Base-by-base conservation (phyloP, 2,797 vertebrate genomes). In the Loris lydekkerianus region DNA sequence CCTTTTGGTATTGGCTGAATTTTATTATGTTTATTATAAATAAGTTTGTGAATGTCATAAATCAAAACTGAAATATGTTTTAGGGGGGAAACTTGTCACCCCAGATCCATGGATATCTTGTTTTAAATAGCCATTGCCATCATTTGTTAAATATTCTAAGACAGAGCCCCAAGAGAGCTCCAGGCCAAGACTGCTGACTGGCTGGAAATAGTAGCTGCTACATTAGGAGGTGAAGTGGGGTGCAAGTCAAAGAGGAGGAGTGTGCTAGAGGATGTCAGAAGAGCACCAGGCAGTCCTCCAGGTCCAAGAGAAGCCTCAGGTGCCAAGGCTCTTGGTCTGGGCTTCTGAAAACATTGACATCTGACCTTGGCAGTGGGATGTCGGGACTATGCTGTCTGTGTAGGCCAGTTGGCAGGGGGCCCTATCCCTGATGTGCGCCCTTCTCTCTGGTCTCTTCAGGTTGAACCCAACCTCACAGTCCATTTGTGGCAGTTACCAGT, bases 401-500 rank as follows among this genome's bases (percentile, higher is more conserved):
- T 4, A 9, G 7, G 18, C 2, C 34, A 7, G 3, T 2, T 0
- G 25, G 15, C 0, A 2, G 56, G 34, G 56, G 60, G 29, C 15
- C 10, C 34, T 49, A 40, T 0, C 29, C 27, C 75, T 78, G 49
- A 56, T 34, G 49, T 9, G 23, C 13, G 1, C 0, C 1, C 34
- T 58, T 76, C n/a, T 61, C 40, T 93, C 49, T 46, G 3, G 10
- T 63, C 60, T 56, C 31, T 77, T 29, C 63, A 93, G 82, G 1
- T 0, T 10, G 34, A n/a, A 0, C 2, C 0, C 10, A 13, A 7
- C 34, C 0, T 58, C 34, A 43, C 2, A 0, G 31, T 90, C 53
- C 2, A 60, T 25, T 1, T 93, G 65, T 65, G 49, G 25, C 49
- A 70, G 25, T 4, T 49, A 29, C 2, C 14, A 1, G 3, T 1